Evolutionary conservation across 2,113 vertebrate species (phyloP), one percentile per base, ranked within the genome.

Genomic region (Jaculus jaculus): DNA sequence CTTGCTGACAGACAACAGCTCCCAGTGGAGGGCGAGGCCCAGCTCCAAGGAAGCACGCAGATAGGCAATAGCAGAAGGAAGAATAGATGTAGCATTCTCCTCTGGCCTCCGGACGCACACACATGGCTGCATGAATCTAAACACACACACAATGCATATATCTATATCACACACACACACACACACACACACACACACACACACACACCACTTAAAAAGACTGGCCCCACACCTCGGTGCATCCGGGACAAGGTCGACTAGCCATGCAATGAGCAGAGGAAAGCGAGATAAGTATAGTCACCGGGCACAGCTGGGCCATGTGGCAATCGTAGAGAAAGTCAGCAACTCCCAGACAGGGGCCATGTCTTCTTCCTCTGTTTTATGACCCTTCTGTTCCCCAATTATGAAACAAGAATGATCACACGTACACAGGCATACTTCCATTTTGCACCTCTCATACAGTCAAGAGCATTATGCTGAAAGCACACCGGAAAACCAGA

Each of bases 351-450:
- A 10, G 30, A 24, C 0, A 3, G 39, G 32, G 23, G 17, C 21
- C 26, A 20, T 15, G 30, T 78, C n/a, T 90, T 74, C 87, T 79
- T 69, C 73, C 74, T 79, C 54, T 87, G 77, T 86, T 95, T 94
- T 91, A 94, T 71, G 13, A 20, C 37, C 61, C 68, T 37, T 90
- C 28, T 0, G 23, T 18, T 28, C 72, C 78, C 79, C 88, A 47
- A 86, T 69, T 60, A 74, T 30, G 47, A 85, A 94, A 88, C 26
- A 83, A 96, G 66, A 74, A 42, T 68, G 32, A 1, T 39, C 77
- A 84, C 24, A 84, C 5, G 17, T 61, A 84, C 12, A 9, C 32
- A 28, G 39, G 17, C 79, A 79, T 47, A 20, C 72, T 87, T 85
- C 71, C 75, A 68, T n/a, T 92, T 89, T 63, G 34, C n/a, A 73